Percentiles rank a stretch among this genome's conserved stretches.
Evolutionary conservation across 2,797 vertebrate species (phyloP).

Genomic region (Eidolon dupreanum): DNA sequence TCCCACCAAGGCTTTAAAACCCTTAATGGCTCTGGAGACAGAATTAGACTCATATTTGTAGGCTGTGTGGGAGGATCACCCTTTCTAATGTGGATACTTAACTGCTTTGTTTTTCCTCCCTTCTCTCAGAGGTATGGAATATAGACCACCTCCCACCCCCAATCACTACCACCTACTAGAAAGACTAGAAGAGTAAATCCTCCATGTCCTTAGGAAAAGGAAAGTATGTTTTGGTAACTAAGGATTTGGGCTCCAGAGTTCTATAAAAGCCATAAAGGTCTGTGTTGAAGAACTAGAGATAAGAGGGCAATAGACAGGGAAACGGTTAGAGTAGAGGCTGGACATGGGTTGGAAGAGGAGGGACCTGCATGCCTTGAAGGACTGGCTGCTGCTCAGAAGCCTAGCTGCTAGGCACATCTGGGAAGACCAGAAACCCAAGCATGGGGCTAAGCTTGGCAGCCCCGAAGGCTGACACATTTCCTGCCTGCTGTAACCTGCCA

Average conservation of each 20-base stretch:
- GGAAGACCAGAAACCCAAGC: background rate
- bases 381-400: background rate
- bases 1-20: background rate
- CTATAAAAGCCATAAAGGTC: background rate
- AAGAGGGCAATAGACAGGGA: background rate
- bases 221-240: background rate
- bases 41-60: background rate
- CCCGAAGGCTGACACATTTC: background rate
- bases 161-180: background rate
- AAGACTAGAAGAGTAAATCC: background rate
- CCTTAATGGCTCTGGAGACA: background rate
- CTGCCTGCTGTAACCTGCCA: background rate
- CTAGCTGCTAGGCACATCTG: background rate
- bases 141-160: background rate
- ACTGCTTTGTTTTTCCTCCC: background rate
- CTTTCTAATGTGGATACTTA: background rate
- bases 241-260: background rate
- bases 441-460: background rate
- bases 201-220: background rate
- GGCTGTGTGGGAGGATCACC: background rate
- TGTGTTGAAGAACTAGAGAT: background rate
- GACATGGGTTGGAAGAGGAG: background rate
- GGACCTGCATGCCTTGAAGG: accelerated
- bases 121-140: background rate
- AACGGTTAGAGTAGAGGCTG: background rate